phyloP scores from a whole-genome alignment of 1,140 invertebrate species.

The Brevipalpus yothersi region DNA sequence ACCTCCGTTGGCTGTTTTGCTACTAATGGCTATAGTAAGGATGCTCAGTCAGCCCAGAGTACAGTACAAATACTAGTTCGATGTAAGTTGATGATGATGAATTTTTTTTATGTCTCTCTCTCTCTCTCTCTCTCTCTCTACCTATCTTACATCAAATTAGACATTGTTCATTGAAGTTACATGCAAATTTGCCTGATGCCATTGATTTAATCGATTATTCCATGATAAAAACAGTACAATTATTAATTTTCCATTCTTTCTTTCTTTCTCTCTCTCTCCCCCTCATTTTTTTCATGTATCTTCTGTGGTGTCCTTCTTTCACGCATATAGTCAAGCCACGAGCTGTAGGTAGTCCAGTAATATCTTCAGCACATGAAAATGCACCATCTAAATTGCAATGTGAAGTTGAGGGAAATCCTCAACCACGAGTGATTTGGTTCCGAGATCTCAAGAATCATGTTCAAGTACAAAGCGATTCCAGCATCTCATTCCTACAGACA shows the following conservation, averaged over 20 bases:
- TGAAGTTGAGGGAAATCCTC: conserved; percentile 42
- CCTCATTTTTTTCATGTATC: not conserved
- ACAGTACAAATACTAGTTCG: conserved; percentile 44
- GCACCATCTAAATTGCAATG: conserved; percentile 29
- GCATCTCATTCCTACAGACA: not conserved
- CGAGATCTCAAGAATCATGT: conserved; percentile 22
- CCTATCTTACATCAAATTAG: not conserved
- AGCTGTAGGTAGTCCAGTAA: not conserved
- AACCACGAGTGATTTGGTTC: conserved; percentile 52
- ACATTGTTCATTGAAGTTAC: too few species aligned
- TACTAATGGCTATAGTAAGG: not conserved
- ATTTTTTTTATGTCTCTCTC: not conserved
- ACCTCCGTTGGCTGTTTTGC: conserved; percentile 21
- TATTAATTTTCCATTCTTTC: too few species aligned
- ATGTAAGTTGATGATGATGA: conserved; percentile 30
- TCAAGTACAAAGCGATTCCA: not conserved
- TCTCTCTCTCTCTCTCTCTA: not conserved
- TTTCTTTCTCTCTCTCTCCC: not conserved
- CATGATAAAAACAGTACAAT: too few species aligned
- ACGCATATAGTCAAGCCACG: not conserved
- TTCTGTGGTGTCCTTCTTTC: not conserved
- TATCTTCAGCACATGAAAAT: not conserved
- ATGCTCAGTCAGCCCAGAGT: conserved; percentile 32
- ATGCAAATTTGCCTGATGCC: too few species aligned
- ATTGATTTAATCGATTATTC: too few species aligned